phyloP scores from a whole-genome alignment of 2,113 vertebrate genomes.

The Toxotes chatareus region DNA sequence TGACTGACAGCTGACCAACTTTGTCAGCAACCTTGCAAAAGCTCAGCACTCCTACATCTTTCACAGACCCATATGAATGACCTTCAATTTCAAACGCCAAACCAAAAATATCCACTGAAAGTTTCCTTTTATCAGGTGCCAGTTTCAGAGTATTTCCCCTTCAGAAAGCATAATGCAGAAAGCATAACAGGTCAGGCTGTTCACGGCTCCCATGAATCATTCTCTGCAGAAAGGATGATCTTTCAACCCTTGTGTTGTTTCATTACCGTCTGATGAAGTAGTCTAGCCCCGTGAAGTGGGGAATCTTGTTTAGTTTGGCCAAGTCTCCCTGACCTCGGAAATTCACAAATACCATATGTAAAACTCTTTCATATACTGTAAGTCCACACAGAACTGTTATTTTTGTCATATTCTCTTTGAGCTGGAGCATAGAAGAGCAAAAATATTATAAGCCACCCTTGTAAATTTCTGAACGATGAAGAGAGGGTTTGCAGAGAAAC shows the following conservation, averaged over 20 bases:
- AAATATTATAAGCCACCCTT: slow-evolving; percentile 60
- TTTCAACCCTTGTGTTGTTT: slow-evolving; percentile 74
- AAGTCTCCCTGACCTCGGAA: slow-evolving; percentile 58
- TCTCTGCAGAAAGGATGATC: slow-evolving; percentile 54
- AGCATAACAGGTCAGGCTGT: slow-evolving; percentile 60
- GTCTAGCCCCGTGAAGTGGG: slow-evolving; percentile 67
- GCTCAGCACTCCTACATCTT: slow-evolving; percentile 38
- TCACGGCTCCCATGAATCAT: slow-evolving; percentile 65
- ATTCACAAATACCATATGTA: slow-evolving; percentile 73
- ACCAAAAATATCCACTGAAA: slow-evolving; percentile 55
- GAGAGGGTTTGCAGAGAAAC: slow-evolving; percentile 53
- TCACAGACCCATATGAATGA: slow-evolving; percentile 47
- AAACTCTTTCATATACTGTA: slow-evolving; percentile 66
- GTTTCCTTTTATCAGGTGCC: slow-evolving; percentile 67
- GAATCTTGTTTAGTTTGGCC: slow-evolving; percentile 80
- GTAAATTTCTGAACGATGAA: slow-evolving; percentile 61
- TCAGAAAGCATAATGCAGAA: slow-evolving; percentile 61
- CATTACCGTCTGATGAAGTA: slow-evolving; percentile 80
- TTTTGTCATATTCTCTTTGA: slow-evolving; percentile 62
- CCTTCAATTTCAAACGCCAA: slow-evolving; percentile 51
- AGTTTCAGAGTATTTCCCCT: slow-evolving; percentile 50
- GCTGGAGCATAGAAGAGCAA: slow-evolving; percentile 38
- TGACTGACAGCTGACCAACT: slow-evolving; percentile 67
- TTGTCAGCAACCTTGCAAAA: slow-evolving; percentile 52
- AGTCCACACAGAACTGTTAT: slow-evolving; percentile 74